Percentiles rank a stretch among this genome's conserved stretches.
phyloP scores from a whole-genome alignment of 1,140 invertebrate species.

The Drosophila asahinai region DNA sequence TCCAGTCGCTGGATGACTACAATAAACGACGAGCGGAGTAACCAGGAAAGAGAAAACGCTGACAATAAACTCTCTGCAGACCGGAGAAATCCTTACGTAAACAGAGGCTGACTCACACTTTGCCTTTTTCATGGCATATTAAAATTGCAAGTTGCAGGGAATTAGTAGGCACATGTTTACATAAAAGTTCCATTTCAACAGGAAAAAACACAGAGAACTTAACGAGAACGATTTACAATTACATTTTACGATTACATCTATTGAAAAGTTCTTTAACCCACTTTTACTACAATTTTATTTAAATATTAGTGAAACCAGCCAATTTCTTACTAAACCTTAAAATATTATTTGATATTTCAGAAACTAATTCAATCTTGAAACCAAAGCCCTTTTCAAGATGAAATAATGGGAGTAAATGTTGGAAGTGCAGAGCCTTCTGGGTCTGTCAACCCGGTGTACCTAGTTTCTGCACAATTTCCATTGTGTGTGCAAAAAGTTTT shows the following conservation, averaged over 20 bases:
- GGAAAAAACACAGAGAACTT: neutral
- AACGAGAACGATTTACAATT: neutral
- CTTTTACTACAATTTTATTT: no score
- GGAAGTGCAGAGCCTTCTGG: neutral
- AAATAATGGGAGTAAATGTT: neutral
- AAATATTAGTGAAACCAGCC: no score
- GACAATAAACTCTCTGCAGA: slow-evolving; percentile 28
- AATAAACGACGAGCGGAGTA: slow-evolving; percentile 18
- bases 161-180: slow-evolving; percentile 10
- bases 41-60: slow-evolving; percentile 35
- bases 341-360: neutral
- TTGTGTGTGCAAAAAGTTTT: slow-evolving; percentile 51
- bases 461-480: slow-evolving; percentile 54
- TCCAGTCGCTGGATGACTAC: slow-evolving; percentile 24
- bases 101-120: slow-evolving; percentile 34
- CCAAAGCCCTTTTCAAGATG: neutral
- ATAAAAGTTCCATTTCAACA: no score
- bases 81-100: slow-evolving; percentile 48
- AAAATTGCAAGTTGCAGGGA: slow-evolving; percentile 44
- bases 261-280: no score
- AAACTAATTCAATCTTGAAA: neutral
- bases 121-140: slow-evolving; percentile 19
- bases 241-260: no score
- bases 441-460: slow-evolving; percentile 21
- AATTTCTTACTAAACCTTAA: neutral